A percentile compares a stretch with the other conserved stretches of the same genome.
phyloP scores from a whole-genome alignment of 2,797 vertebrate genomes.

The Pyrrhura leucotis region DNA sequence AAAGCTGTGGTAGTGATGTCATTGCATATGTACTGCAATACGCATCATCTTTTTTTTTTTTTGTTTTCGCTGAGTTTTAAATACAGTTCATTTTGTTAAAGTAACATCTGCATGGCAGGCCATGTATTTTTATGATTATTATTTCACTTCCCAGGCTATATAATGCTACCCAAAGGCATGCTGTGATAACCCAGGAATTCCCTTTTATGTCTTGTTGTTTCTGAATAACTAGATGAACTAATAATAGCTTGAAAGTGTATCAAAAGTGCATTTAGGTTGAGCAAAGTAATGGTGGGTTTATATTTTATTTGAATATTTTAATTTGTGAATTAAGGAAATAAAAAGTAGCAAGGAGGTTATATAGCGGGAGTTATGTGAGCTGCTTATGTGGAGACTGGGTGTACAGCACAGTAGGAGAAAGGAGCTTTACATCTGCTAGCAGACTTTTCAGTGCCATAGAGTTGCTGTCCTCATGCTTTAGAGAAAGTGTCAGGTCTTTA shows the following conservation, averaged over 20 bases:
- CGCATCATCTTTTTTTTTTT: neutral
- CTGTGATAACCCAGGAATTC: slow-evolving; percentile 60
- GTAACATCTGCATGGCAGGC: slow-evolving; percentile 20
- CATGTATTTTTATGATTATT: slow-evolving; percentile 46
- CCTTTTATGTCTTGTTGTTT: slow-evolving; percentile 49
- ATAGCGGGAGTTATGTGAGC: neutral
- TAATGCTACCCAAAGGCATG: slow-evolving; percentile 47
- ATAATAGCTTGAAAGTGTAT: slow-evolving; percentile 14
- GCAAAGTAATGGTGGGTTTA: neutral
- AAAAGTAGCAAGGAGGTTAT: neutral
- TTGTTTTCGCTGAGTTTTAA: neutral
- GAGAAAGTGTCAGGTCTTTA: neutral
- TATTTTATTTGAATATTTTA: neutral
- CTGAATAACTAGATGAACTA: slow-evolving; percentile 25
- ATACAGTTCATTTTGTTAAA: slow-evolving; percentile 35
- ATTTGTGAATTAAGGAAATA: neutral
- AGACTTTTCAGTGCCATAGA: neutral
- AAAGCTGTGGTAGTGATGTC: neutral
- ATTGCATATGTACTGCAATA: neutral
- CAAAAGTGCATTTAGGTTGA: neutral
- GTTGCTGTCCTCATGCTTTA: neutral
- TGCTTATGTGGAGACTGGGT: neutral
- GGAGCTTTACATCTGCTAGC: neutral
- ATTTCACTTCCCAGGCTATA: slow-evolving; percentile 45
- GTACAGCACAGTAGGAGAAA: neutral